Evolutionary conservation across 2,888 invertebrate genomes (phyloP), one percentile per base, ranked within the genome.

Genomic region (Cacoxenus indagator): DNA sequence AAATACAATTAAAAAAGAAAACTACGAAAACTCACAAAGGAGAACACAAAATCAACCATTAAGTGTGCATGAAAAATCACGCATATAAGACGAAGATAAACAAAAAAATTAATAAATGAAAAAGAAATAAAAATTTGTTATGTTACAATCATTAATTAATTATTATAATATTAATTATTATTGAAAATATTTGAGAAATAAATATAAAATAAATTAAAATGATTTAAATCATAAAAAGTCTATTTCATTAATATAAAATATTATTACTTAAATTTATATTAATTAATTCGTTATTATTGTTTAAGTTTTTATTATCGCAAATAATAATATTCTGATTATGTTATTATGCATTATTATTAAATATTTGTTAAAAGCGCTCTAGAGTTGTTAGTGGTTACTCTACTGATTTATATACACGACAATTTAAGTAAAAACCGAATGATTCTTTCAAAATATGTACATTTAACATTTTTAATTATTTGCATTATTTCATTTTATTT

Each of bases 101-200:
- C 57, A 64, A 70, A 70, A 68, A 27, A 46, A 65, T 29, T 57
- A 55, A 69, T 46, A 64, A 61, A 31, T 61, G 45, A 57, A 69
- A 45, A 67, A 26, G 24, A 24, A 70, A 76, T 72, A 72, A 77
- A 79, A 77, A 83, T 83, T 84, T 81, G 81, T 82, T 85, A 84
- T 86, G 84, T 84, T 84, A 83, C 78, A 78, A 81, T 81, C 84
- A 84, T 84, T 85, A 81, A 84, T 84, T 70, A 73, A 78, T 77
- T 84, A 81, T 83, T 82, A 84, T 84, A 79, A 84, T 82, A 80
- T 78, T 79, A 78, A 80, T 82, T 82, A 83, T 80, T 84, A 83
- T 81, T 83, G 78, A 84, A 81, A 82, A 82, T 84, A 83, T 83
- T 83, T 82, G 81, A 83, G 75, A 80, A 78, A 82, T 80, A 78